These are phyloP conservation scores for Todiramphus saurophagus DNA, from an alignment of 2,113 vertebrate genomes.

Conservation along the genomic window DNA sequence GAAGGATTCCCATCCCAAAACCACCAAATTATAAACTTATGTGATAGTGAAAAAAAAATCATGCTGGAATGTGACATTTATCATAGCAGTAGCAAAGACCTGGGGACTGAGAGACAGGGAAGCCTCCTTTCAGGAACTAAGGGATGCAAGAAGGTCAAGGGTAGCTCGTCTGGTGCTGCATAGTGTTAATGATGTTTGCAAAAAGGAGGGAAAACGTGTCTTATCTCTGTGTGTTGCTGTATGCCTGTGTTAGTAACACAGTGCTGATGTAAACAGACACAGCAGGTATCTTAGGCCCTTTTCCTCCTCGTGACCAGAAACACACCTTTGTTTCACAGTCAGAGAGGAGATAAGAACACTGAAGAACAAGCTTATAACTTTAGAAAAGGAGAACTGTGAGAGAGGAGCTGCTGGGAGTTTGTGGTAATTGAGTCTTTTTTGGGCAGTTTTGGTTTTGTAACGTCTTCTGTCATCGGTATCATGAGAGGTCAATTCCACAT, in stretches of 20 bases:
- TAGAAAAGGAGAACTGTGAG: not conserved
- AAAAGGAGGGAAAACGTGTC: not conserved
- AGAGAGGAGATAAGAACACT: not conserved
- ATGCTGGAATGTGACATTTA: not conserved
- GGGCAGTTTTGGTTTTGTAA: not conserved
- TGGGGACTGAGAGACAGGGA: not conserved
- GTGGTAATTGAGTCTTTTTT: not conserved
- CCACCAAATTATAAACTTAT: not conserved
- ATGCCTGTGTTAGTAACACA: not conserved
- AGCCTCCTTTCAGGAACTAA: not conserved
- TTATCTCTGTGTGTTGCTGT: rapidly evolving
- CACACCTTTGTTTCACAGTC: not conserved
- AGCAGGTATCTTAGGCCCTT: not conserved
- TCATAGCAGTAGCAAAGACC: not conserved
- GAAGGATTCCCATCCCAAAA: not conserved
- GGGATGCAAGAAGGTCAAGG: not conserved
- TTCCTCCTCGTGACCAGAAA: not conserved
- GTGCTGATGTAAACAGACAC: not conserved
- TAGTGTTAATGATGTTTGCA: rapidly evolving
- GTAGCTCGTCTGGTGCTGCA: not conserved
- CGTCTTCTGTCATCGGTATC: not conserved
- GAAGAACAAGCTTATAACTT: not conserved
- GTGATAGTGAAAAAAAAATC: rapidly evolving
- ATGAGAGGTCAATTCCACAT: not conserved
- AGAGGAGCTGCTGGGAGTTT: not conserved